A percentile compares a stretch with the other conserved stretches of the same genome.
Conservation (phyloP, 2,888 invertebrate species). For the Asteroscopus sphinx region DNA sequence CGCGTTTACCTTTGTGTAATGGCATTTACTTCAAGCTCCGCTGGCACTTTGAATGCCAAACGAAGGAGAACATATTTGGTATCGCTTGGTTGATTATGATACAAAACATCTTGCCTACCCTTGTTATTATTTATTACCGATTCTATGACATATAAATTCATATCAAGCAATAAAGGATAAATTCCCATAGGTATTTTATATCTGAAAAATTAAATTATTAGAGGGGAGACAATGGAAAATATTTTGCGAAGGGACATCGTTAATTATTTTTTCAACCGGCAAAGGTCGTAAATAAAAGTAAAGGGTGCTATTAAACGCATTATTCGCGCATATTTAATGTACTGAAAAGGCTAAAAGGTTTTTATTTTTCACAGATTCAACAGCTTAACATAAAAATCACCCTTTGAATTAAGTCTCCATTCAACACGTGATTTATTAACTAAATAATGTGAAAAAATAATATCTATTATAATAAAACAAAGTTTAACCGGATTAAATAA, state of each 20-base stretch:
- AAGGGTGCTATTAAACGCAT: slow-evolving; percentile 89
- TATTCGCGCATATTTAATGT: slow-evolving; percentile 88
- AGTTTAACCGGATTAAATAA: no score
- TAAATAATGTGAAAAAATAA: slow-evolving; percentile 57
- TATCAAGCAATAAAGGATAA: slow-evolving; percentile 37
- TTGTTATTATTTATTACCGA: slow-evolving; percentile 23
- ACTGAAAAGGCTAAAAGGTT: slow-evolving; percentile 86
- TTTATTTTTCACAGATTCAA: slow-evolving; percentile 81
- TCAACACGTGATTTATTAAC: slow-evolving; percentile 77
- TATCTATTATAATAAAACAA: no score
- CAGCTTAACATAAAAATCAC: slow-evolving; percentile 83
- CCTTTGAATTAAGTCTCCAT: slow-evolving; percentile 79
- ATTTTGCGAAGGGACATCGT: slow-evolving; percentile 78
- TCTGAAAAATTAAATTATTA: slow-evolving; percentile 71
- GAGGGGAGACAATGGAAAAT: slow-evolving; percentile 79
- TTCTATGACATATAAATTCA: slow-evolving; percentile 29
- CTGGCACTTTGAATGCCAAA: slow-evolving; percentile 77
- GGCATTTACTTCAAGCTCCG: slow-evolving; percentile 78
- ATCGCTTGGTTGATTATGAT: slow-evolving; percentile 67
- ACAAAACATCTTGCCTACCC: slow-evolving; percentile 24
- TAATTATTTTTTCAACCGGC: slow-evolving; percentile 84
- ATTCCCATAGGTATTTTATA: slow-evolving; percentile 53
- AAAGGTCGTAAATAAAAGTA: slow-evolving; percentile 85
- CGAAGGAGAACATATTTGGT: slow-evolving; percentile 71
- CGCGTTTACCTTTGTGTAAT: slow-evolving; percentile 81